Evolutionary conservation across 2,113 vertebrate species (phyloP).

Genomic region (Noctilio leporinus): DNA sequence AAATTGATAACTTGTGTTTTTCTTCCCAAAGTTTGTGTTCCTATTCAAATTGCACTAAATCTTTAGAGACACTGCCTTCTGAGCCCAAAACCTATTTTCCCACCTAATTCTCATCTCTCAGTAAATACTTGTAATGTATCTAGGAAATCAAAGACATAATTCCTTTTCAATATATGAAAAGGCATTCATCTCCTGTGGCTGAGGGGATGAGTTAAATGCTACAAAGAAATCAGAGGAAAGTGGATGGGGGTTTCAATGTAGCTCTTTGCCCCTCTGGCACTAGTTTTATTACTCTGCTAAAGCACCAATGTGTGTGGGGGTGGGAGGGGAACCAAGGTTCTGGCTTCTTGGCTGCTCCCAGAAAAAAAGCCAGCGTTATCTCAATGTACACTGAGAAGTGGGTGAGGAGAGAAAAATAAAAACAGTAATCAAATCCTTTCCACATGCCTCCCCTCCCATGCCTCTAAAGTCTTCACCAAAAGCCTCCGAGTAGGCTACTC

Average conservation of each 20-base stretch:
- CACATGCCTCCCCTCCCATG: not conserved
- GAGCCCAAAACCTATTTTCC: constrained; percentile 59
- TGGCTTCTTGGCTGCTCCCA: constrained; percentile 1
- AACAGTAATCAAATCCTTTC: constrained; percentile 40
- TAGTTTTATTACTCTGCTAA: constrained; percentile 27
- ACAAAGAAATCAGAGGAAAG: not conserved
- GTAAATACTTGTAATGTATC: constrained; percentile 65
- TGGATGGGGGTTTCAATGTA: not conserved
- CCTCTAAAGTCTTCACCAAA: constrained; percentile 40
- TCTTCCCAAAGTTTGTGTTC: constrained; percentile 59
- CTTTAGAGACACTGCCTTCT: constrained; percentile 62
- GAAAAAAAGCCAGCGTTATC: constrained; percentile 23
- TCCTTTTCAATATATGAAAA: constrained; percentile 68
- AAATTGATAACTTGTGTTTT: constrained; percentile 66
- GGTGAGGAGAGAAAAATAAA: constrained; percentile 39
- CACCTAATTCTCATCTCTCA: constrained; percentile 60
- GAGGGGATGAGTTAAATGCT: constrained; percentile 22
- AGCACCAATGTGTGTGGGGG: not conserved
- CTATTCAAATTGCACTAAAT: constrained; percentile 65
- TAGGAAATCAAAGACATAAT: constrained; percentile 69
- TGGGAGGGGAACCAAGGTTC: not conserved
- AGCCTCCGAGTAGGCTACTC: constrained; percentile 15
- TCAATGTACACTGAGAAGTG: constrained; percentile 12
- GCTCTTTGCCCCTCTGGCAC: constrained; percentile 16
- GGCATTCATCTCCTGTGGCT: constrained; percentile 42